phyloP scores from a whole-genome alignment of 92 coral and sea anemone genomes.

The Porites rus region DNA sequence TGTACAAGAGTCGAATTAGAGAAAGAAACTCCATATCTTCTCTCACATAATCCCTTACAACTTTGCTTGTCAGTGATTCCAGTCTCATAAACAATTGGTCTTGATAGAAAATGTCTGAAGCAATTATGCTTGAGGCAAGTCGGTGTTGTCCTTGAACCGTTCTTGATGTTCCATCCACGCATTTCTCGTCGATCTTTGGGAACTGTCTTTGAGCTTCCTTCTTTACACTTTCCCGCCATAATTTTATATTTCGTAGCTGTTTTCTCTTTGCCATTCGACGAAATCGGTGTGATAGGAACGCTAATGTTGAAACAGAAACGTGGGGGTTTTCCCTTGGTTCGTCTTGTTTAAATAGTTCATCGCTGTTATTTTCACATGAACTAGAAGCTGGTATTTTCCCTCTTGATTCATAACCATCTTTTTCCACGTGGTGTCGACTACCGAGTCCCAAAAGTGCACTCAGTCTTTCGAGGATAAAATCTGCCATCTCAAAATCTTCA shows the following conservation, averaged over 20 bases:
- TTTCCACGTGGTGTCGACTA: not conserved
- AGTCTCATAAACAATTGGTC: not conserved
- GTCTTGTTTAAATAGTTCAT: not conserved
- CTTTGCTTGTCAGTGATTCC: not conserved
- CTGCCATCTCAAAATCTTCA: slow-evolving; percentile 76
- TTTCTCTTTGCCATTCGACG: slow-evolving; percentile 21
- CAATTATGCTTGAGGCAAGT: not conserved
- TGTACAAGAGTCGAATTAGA: not conserved
- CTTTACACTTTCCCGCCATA: not conserved
- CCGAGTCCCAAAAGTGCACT: slow-evolving; percentile 43
- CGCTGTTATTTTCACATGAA: too few relatives aligned
- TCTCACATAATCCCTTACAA: not conserved
- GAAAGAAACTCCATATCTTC: slow-evolving; percentile 9
- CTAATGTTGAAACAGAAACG: not conserved
- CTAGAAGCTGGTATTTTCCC: too few relatives aligned
- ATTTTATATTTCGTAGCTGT: not conserved
- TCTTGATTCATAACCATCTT: not conserved
- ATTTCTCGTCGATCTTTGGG: not conserved
- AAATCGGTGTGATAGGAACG: slow-evolving; percentile 8
- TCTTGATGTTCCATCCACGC: not conserved
- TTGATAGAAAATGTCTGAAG: not conserved
- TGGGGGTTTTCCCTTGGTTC: not conserved
- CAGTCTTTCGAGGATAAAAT: slow-evolving; percentile 67
- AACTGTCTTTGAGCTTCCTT: not conserved
- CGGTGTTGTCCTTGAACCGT: not conserved